These are phyloP conservation scores for Alviniconcha marisindica DNA, from an alignment of 1,140 invertebrate genomes.

Conservation along the genomic window DNA sequence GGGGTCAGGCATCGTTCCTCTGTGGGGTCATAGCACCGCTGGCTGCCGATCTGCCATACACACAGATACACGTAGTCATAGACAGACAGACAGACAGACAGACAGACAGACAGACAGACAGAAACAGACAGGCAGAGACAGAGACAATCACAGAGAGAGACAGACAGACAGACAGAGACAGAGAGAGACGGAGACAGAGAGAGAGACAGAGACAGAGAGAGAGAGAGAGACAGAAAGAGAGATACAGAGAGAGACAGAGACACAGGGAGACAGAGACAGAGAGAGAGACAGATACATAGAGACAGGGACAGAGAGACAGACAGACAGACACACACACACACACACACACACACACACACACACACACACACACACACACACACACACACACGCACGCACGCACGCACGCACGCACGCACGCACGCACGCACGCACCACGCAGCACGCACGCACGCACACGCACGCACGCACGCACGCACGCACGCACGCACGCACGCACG, in stretches of 20 bases:
- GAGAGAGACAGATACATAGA: neutral
- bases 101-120: too few relatives aligned
- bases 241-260: neutral
- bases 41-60: conserved; percentile 58
- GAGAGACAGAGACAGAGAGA: too few relatives aligned
- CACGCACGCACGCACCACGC: conserved; percentile 19
- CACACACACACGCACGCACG: neutral
- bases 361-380: neutral
- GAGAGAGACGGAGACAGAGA: too few relatives aligned
- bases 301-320: neutral
- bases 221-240: too few relatives aligned
- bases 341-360: neutral
- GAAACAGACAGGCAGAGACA: too few relatives aligned
- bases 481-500: conserved; percentile 2
- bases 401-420: conserved; percentile 2
- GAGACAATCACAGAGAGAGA: neutral
- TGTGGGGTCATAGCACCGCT: conserved; percentile 62
- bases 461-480: conserved; percentile 5
- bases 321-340: neutral
- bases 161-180: neutral
- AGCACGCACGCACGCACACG: neutral
- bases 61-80: neutral
- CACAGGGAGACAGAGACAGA: neutral
- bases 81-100: too few relatives aligned
- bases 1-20: conserved; percentile 59